Evolutionary conservation across 37 sponge, comb jelly and placozoan genomes (phyloP), one percentile per base, ranked within the genome.

Genomic region (Bolinopsis microptera): DNA sequence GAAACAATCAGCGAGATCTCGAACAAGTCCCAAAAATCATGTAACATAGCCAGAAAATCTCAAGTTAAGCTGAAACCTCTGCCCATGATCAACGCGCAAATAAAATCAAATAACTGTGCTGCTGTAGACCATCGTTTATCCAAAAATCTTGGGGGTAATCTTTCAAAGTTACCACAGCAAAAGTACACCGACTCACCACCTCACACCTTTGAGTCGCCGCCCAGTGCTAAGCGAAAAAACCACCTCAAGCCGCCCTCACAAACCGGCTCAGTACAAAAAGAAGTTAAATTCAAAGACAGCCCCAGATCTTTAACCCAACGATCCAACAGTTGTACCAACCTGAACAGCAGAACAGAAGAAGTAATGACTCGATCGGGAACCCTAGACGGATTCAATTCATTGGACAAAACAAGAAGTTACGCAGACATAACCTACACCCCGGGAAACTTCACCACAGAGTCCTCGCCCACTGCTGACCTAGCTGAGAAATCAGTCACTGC

Each of bases 1-100:
- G 74, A 70, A 70, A 70, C 74, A 26, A 70, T 70, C 74, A 70
- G 74, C 26, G 74, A 70, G 74, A 70, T 70, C 2, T 70, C 74
- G 3, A 26, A 3, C 30, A 28, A 22, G 3, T 28, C 28, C 2
- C 25, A 26, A 28, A 70, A 70, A 26, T 70, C 74, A 5, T 70
- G 74, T 70, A 22, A 1, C 1, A 26, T 70, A 1, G 74, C 28
- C 3, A 9, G 28, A 26, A 26, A 70, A 26, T 70, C 25, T 70
- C 74, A 70, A 26, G 74, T 70, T 70, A 22, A 26, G 21, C 28
- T 22, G 25, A 22, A 70, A 26, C 28, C 74, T 3, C 3, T 22
- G 3, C 25, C 28, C 3, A 70, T 24, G 26, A 70, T 70, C 21
- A 70, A 70, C 26, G 30, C 28, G 5, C 74, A 70, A 1, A 70